Evolutionary conservation across 2,113 vertebrate genomes (phyloP).

Genomic region (Paraplagusia blochii): DNA sequence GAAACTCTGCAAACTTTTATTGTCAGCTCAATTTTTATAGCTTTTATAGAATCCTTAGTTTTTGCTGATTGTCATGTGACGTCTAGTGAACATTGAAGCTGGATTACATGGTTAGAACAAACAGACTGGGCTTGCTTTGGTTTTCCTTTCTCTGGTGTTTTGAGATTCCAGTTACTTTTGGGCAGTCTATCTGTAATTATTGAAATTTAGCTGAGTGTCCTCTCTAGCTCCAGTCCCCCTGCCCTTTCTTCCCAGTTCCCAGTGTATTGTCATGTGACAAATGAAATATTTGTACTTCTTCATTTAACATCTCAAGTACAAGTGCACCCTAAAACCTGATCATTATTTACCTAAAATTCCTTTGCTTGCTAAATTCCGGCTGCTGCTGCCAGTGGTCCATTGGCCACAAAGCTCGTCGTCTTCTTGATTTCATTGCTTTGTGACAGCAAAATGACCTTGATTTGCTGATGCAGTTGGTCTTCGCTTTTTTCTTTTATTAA

Average conservation of each 20-base stretch:
- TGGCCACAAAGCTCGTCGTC: conserved; percentile 26
- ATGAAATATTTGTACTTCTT: conserved; percentile 22
- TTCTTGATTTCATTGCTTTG: conserved; percentile 34
- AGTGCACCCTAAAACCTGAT: conserved; percentile 30
- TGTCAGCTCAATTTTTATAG: not conserved
- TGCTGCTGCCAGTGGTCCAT: conserved; percentile 47
- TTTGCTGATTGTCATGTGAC: conserved; percentile 33
- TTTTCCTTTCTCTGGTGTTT: too few species aligned
- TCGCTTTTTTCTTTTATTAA: conserved; percentile 37
- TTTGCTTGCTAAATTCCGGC: conserved; percentile 60
- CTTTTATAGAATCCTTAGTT: conserved; percentile 13
- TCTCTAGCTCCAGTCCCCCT: conserved; percentile 1
- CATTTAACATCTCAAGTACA: conserved; percentile 25
- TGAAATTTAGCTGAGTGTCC: conserved; percentile 20
- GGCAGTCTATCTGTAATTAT: conserved; percentile 5
- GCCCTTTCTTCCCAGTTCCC: conserved; percentile 18
- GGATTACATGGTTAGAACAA: not conserved
- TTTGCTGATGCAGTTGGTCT: conserved; percentile 36
- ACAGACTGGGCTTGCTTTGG: too few species aligned
- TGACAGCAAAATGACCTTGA: conserved; percentile 44
- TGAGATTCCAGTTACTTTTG: too few species aligned
- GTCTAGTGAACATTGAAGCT: not conserved
- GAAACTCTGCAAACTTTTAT: conserved; percentile 13
- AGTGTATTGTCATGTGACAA: conserved; percentile 28
- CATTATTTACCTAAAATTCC: conserved; percentile 26